These are phyloP conservation scores for Orthonyx spaldingii DNA, from an alignment of 2,113 vertebrate genomes.

Conservation along the genomic window DNA sequence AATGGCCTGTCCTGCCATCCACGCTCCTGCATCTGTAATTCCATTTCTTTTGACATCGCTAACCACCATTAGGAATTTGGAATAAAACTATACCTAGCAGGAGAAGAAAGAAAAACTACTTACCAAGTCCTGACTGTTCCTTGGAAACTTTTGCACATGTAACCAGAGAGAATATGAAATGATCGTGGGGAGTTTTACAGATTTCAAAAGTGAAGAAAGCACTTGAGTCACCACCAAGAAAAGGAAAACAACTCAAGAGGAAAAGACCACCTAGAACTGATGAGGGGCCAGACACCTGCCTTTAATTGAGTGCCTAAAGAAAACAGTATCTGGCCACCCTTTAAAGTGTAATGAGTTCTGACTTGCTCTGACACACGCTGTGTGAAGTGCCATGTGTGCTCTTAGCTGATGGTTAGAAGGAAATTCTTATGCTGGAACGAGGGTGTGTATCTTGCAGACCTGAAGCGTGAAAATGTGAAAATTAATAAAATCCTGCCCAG, in stretches of 20 bases:
- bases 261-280: conserved; percentile 63
- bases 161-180: conserved; percentile 31
- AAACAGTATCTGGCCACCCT: conserved; percentile 16
- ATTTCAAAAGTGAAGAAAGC: conserved; percentile 52
- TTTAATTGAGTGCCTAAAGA: conserved; percentile 58
- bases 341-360: conserved; percentile 33
- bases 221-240: conserved; percentile 30
- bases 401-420: neutral
- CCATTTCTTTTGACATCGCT: conserved; percentile 24
- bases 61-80: conserved; percentile 3
- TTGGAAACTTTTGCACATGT: conserved; percentile 56
- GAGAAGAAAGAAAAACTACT: conserved; percentile 26
- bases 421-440: conserved; percentile 7
- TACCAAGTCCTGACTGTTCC: neutral
- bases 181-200: neutral
- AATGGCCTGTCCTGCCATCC: neutral
- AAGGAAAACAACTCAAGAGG: conserved; percentile 40
- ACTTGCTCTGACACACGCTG: neutral
- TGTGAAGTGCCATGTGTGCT: neutral
- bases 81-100: neutral
- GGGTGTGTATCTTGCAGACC: neutral
- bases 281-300: conserved; percentile 50
- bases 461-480: neutral
- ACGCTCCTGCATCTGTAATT: conserved; percentile 1
- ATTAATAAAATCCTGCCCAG: neutral